A percentile compares a stretch with the other conserved stretches of the same genome.
Evolutionary conservation across 2,888 invertebrate species (phyloP).

Genomic region (Drosophila pseudotalamancana): DNA sequence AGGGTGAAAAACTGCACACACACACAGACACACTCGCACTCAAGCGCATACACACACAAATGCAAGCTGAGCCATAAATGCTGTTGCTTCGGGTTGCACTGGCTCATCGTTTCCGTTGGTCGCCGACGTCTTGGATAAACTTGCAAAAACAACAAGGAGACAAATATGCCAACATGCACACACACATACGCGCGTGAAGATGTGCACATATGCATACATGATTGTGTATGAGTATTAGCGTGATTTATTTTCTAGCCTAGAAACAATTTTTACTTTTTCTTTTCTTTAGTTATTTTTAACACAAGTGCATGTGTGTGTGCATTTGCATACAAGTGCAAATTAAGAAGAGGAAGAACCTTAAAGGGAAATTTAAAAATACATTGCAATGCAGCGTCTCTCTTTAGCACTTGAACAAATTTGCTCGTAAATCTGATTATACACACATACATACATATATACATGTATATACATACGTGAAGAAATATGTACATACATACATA

Average conservation of each 20-base stretch:
- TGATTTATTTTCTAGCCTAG: conserved; percentile 77
- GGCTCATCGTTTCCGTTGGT: conserved; percentile 59
- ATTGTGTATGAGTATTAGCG: conserved; percentile 28
- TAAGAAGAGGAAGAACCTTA: conserved; percentile 40
- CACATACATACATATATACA: background rate
- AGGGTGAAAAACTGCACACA: conserved; percentile 62
- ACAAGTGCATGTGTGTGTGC: conserved; percentile 7
- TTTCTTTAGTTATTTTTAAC: conserved; percentile 70
- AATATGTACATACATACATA: background rate
- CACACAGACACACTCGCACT: conserved; percentile 6
- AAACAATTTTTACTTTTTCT: conserved; percentile 68
- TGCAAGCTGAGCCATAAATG: conserved; percentile 32
- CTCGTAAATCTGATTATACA: conserved; percentile 1
- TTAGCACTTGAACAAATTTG: conserved; percentile 13
- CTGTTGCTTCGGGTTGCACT: conserved; percentile 62
- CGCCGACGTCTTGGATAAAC: conserved; percentile 55
- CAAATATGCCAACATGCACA: conserved; percentile 15
- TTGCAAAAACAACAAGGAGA: conserved; percentile 48
- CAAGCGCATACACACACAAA: too few species aligned
- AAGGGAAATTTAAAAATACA: conserved; percentile 72
- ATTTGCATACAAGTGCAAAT: conserved; percentile 64
- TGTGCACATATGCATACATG: background rate
- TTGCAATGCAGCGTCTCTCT: conserved; percentile 37
- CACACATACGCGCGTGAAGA: conserved; percentile 10
- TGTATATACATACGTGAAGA: background rate